Conservation (phyloP, 2,888 invertebrate species). For the Embidobia sp. region DNA sequence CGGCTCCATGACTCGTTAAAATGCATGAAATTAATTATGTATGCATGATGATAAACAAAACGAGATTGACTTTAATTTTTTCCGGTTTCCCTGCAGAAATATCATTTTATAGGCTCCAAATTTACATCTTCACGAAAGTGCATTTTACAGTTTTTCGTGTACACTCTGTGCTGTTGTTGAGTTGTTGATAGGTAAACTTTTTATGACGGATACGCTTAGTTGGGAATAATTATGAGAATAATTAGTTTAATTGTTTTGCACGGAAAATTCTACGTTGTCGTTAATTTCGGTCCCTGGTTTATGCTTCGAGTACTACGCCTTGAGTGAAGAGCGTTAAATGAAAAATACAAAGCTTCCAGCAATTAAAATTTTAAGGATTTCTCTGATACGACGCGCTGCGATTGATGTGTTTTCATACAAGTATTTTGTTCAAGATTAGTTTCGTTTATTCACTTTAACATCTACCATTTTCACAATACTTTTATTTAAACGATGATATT, state of each 20-base stretch:
- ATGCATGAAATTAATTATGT: conserved; percentile 27
- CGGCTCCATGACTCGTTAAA: conserved; percentile 2
- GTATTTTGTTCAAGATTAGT: too few species aligned
- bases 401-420: too few species aligned
- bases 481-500: too few species aligned
- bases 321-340: neutral
- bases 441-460: too few species aligned
- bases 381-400: neutral
- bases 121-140: conserved; percentile 10
- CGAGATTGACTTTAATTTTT: conserved; percentile 15
- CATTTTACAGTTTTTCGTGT: neutral
- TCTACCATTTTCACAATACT: too few species aligned
- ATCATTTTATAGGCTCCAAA: neutral
- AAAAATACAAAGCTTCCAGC: neutral
- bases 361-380: neutral
- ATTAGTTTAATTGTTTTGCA: neutral
- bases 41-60: conserved; percentile 11
- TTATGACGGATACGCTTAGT: too few species aligned
- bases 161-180: neutral
- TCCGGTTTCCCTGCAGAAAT: neutral
- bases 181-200: too few species aligned
- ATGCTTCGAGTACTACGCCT: conserved; percentile 1
- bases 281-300: conserved; percentile 1
- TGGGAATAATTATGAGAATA: too few species aligned
- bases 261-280: neutral